Evolutionary conservation across 2,797 vertebrate genomes (phyloP), one percentile per base, ranked within the genome.

Genomic region (Echiichthys vipera): DNA sequence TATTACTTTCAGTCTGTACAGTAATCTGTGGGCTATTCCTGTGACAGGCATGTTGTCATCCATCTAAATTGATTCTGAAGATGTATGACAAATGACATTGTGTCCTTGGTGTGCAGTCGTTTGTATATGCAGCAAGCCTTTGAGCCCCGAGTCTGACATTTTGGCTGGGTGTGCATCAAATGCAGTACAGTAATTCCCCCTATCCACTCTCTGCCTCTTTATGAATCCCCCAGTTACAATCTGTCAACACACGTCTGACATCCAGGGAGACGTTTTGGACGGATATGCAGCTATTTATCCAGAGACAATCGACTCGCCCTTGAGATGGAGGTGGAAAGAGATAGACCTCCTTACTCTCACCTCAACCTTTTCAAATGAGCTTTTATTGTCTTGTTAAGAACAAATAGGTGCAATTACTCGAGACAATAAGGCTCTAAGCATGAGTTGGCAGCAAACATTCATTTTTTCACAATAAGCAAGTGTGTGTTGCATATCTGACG

Each of bases 141-240:
- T 71, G 58, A 77, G 91, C 80, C 55, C 47, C 0, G 4, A 67
- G 68, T 80, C 54, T 80, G 83, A 89, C 81, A 77, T 88, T 88
- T 76, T 69, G 84, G 64, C 74, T 80, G 71, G 64, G 32, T 68
- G 81, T 36, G 71, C 77, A 88, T 84, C 78, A 86, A 79, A 81
- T 69, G 30, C 77, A 55, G 64, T 66, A 42, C 34, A 13, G 62
- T 80, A 78, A 84, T 84, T 87, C 71, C 79, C 81, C 74, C 42
- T 17, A 88, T 80, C 78, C 83, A 87, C 79, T 34, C 50, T 53
- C 84, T 81, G 75, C 80, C 85, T 88, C 83, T 84, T 80, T 79
- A 85, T 83, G 83, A 87, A 84, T 83, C 85, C 88, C 70, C 74
- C 54, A 86, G 90, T 88, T 90, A 78, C 76, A 90, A 87, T 90